Percentiles rank a stretch among this genome's conserved stretches.
Evolutionary conservation across 2,888 invertebrate genomes (phyloP).

Genomic region (Crocallis elinguaria): DNA sequence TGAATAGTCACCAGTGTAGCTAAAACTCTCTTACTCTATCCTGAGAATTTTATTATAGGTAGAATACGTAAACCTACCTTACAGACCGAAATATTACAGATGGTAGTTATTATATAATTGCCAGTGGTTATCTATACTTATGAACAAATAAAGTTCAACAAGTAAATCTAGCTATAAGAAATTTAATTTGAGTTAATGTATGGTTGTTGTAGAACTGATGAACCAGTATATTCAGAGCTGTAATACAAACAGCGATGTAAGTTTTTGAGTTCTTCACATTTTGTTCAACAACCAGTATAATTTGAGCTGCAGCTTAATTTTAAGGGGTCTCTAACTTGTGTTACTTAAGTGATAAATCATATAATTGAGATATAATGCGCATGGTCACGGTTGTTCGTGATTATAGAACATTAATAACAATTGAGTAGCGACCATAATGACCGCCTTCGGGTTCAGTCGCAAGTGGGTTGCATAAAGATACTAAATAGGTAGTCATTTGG

Average conservation of each 20-base stretch:
- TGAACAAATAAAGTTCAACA: too few species aligned
- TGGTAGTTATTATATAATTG: too few species aligned
- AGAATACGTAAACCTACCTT: too few species aligned
- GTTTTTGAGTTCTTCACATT: too few species aligned
- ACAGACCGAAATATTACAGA: not conserved
- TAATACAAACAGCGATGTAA: too few species aligned
- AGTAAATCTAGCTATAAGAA: too few species aligned
- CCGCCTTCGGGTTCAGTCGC: slow-evolving; percentile 13
- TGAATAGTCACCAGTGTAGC: slow-evolving; percentile 10
- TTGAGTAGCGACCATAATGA: slow-evolving; percentile 35
- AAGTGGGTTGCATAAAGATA: slow-evolving; percentile 18
- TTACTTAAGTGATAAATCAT: slow-evolving; percentile 36
- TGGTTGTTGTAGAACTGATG: too few species aligned
- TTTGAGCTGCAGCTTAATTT: not conserved
- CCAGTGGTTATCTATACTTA: too few species aligned
- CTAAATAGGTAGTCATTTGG: slow-evolving; percentile 5
- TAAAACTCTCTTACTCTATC: not conserved
- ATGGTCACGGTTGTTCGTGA: slow-evolving; percentile 28
- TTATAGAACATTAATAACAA: slow-evolving; percentile 52
- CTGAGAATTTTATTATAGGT: too few species aligned
- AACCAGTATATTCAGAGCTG: too few species aligned
- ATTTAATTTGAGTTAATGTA: too few species aligned
- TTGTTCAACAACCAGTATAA: too few species aligned
- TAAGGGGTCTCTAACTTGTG: not conserved
- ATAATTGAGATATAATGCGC: slow-evolving; percentile 35